Evolutionary conservation across 1,140 invertebrate genomes (phyloP), one percentile per base, ranked within the genome.

Genomic region (Papilio polytes): DNA sequence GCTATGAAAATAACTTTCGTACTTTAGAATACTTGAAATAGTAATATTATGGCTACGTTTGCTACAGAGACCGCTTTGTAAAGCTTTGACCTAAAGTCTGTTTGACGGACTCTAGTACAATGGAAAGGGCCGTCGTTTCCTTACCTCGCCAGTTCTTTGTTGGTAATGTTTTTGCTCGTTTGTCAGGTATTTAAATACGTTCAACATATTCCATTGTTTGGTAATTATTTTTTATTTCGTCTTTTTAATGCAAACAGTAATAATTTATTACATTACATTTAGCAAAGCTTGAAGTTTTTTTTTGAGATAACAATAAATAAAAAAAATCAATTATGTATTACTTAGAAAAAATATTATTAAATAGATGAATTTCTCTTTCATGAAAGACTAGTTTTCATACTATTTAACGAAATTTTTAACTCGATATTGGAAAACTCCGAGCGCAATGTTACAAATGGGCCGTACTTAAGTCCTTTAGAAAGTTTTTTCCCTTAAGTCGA

Each of bases 81-180:
- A 18, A 66, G 63, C 9, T 66, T 36, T 66, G 63, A 26, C 13
- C 22, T 66, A 31, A 66, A 31, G 22, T 63, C 59, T 63, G 59
- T 26, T 63, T 63, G 59, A 63, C 20, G 20, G 59, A 63, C 22
- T 66, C 13, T 66, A 59, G 76, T 51, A 63, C 53, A 78, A 78
- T 78, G 10, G 53, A 78, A 78, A 78, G 76, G 74, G 76, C 44
- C 48, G 76, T 36, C 22, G 51, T 76, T 48, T 76, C 76, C 48
- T 78, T 44, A 53, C 51, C 51, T 63, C 51, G 20, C 12, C 74
- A 77, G 74, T 56, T 51, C 74, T 77, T 77, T 77, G 74, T 77
- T 22, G 18, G 22, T 77, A 77, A 77, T 77, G 74, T 59, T 56
- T 77, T 77, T 53, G 74, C 74, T 77, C 74, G 31, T 77, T 77